phyloP scores from a whole-genome alignment of 2,113 vertebrate genomes.

The Scophthalmus maximus region DNA sequence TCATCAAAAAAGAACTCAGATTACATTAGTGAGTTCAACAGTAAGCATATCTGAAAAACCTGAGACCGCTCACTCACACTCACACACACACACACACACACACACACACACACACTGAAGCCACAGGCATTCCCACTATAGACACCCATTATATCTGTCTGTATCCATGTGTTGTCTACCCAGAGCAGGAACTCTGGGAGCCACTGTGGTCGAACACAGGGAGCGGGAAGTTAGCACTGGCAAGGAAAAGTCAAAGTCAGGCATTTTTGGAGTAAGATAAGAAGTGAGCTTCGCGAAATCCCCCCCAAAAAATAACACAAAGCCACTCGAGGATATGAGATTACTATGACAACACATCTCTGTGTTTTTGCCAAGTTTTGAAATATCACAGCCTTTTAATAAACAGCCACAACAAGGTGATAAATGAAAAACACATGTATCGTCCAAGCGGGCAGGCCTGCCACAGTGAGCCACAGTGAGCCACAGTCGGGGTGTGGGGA shows the following conservation, averaged over 20 bases:
- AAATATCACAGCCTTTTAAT: conserved; percentile 55
- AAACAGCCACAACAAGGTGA: conserved; percentile 62
- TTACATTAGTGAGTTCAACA: conserved; percentile 1
- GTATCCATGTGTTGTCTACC: conserved; percentile 66
- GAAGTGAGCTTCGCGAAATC: conserved; percentile 72
- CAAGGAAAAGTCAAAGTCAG: conserved; percentile 76
- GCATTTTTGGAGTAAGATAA: conserved; percentile 85
- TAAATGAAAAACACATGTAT: conserved; percentile 58
- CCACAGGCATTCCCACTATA: conserved; percentile 76
- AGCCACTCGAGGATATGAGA: conserved; percentile 57
- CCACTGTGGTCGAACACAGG: conserved; percentile 68
- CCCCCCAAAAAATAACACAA: conserved; percentile 81
- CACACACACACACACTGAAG: conserved; percentile 39
- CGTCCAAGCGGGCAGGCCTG: conserved; percentile 2
- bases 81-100: conserved; percentile 44
- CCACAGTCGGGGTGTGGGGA: conserved; percentile 6
- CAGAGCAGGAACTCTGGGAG: conserved; percentile 75
- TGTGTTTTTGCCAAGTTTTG: conserved; percentile 59
- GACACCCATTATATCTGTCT: conserved; percentile 72
- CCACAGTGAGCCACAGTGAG: conserved; percentile 17
- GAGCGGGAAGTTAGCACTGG: conserved; percentile 76
- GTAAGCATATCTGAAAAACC: conserved; percentile 37
- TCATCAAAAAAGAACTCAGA: conserved; percentile 5
- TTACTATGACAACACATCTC: conserved; percentile 68
- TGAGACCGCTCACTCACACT: conserved; percentile 14